Evolutionary conservation across 2,888 invertebrate genomes (phyloP), one percentile per base, ranked within the genome.

Genomic region (Aleiodes alternator): DNA sequence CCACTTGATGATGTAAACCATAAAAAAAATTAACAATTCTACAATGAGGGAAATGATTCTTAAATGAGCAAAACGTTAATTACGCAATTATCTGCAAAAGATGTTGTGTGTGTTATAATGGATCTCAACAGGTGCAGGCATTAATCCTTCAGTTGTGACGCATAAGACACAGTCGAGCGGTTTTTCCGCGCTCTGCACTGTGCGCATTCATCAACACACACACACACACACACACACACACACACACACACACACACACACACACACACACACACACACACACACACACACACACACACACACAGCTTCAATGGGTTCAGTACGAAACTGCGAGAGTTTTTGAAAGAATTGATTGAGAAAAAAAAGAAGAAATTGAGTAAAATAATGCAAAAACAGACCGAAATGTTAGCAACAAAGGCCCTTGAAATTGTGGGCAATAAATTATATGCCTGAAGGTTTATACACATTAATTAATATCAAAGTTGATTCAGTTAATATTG

Each of bases 81-180:
- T 68, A 68, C 51, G 31, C 31, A 68, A 68, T 68, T 68, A 51
- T 51, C 68, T 51, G 31, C 23, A 23, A 7, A 31, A 68, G 31
- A 68, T 31, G 48, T 61, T 61, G 66, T 16, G 50, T 16, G 16
- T 51, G 51, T 31, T 51, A 68, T 68, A 68, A 68, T 68, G 68
- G 31, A 51, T 68, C 50, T 68, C 68, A 68, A 34, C 68, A 68
- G 51, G 68, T 68, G 51, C 50, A 66, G 43, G 48, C 23, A 48
- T 53, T 53, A 66, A 66, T 23, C 48, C 66, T 66, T 66, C 50
- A 66, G 50, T 66, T 66, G 48, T 66, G 66, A 66, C 29, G 68
- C 31, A 51, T 29, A 68, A 23, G 31, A n/a, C 34, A 68, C 68
- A 68, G 68, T 68, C 51, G 68, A 68, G 68, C 12, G 68, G 34